These are phyloP conservation scores for Aplysia californica DNA, from an alignment of 1,140 invertebrate genomes.

Conservation along the genomic window DNA sequence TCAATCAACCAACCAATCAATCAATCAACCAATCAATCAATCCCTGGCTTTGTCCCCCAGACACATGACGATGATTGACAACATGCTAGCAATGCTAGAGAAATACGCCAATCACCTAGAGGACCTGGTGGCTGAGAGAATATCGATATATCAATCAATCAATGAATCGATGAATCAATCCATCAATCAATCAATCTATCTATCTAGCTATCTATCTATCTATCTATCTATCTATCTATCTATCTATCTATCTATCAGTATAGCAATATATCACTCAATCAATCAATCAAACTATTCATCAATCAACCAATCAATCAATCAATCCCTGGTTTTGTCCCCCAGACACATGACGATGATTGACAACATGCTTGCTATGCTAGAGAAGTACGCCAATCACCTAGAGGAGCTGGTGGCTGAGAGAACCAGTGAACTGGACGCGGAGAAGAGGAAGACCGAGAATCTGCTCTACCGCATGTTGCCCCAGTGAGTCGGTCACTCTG, in stretches of 20 bases:
- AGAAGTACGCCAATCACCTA: conserved; percentile 94
- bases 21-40: no score
- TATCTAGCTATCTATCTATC: no score
- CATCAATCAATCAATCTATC: no score
- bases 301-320: no score
- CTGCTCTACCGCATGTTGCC: conserved; percentile 88
- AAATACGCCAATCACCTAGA: conserved; percentile 95
- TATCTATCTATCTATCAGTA: no score
- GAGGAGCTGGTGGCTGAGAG: conserved; percentile 90
- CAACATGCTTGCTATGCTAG: conserved; percentile 95
- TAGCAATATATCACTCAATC: no score
- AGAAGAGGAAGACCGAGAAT: conserved; percentile 93
- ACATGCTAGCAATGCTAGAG: conserved; percentile 95
- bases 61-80: conserved; percentile 94
- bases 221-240: no score
- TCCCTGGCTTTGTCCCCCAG: conserved; percentile 68
- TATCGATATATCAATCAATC: no score
- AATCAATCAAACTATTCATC: no score
- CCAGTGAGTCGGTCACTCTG: conserved; percentile 51
- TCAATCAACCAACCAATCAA: no score
- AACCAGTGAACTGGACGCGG: conserved; percentile 89
- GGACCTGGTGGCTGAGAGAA: conserved; percentile 88
- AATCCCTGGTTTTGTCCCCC: no score
- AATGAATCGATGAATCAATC: no score
- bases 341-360: conserved; percentile 94